Percentiles rank a stretch among this genome's conserved stretches.
These are phyloP conservation scores for Psix sp. DNA, from an alignment of 1,140 invertebrate species.

Conservation along the genomic window DNA sequence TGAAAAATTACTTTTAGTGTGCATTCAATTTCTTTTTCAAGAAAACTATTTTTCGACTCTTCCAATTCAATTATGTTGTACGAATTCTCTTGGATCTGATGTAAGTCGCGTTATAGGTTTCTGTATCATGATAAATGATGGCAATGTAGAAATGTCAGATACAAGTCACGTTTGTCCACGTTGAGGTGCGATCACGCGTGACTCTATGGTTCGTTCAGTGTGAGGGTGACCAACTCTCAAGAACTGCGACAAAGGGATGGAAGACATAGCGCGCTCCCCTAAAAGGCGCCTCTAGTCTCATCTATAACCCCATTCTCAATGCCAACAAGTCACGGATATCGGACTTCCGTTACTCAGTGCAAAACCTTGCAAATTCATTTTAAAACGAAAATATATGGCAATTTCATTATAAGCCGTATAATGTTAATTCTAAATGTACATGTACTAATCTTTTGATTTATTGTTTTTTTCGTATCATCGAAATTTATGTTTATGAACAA, in stretches of 20 bases:
- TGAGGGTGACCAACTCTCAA: constrained; percentile 52
- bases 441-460: too few species aligned
- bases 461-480: too few species aligned
- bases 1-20: too few species aligned
- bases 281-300: constrained; percentile 64
- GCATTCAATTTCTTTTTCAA: too few species aligned
- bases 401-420: too few species aligned
- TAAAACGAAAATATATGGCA: too few species aligned
- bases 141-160: constrained; percentile 50
- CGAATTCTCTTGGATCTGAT: constrained; percentile 35
- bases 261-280: constrained; percentile 63
- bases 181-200: constrained; percentile 60
- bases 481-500: too few species aligned
- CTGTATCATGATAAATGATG: constrained; percentile 43
- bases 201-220: constrained; percentile 43
- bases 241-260: constrained; percentile 57
- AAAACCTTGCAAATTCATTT: too few species aligned
- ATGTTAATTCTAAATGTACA: too few species aligned
- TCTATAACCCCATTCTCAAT: constrained; percentile 62
- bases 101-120: constrained; percentile 36
- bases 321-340: constrained; percentile 45
- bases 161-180: constrained; percentile 59
- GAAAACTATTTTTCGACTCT: not conserved
- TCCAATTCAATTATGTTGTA: constrained; percentile 41
- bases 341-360: constrained; percentile 20